phyloP scores from a whole-genome alignment of 2,797 vertebrate species.

The Rhodeus uyekii region DNA sequence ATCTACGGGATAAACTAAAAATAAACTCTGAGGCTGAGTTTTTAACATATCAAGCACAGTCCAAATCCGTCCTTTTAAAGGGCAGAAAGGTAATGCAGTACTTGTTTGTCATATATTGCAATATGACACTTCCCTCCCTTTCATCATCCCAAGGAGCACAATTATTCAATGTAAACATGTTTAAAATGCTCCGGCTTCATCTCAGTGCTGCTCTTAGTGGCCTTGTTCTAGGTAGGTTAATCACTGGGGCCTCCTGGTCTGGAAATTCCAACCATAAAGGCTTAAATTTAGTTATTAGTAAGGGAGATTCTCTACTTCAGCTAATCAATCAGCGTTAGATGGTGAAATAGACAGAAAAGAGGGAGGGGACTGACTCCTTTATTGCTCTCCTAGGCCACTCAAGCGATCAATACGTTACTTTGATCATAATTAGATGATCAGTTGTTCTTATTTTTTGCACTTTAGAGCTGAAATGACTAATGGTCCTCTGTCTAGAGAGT shows the following conservation, averaged over 20 bases:
- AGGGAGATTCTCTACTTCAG: constrained; percentile 72
- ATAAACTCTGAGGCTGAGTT: neutral
- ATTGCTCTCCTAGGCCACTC: constrained; percentile 31
- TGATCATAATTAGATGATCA: constrained; percentile 52
- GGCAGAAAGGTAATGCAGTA: neutral
- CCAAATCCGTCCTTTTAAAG: neutral
- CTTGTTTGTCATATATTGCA: neutral
- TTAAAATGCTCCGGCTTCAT: constrained; percentile 63
- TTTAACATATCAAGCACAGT: neutral
- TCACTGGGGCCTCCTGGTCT: constrained; percentile 66
- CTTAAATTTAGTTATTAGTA: constrained; percentile 68
- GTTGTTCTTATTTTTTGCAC: constrained; percentile 7
- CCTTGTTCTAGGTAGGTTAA: constrained; percentile 77
- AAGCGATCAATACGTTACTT: constrained; percentile 45
- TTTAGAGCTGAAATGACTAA: constrained; percentile 40
- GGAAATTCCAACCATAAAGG: constrained; percentile 60
- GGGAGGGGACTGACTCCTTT: constrained; percentile 11
- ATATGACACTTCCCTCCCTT: constrained; percentile 24
- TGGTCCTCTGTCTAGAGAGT: constrained; percentile 16
- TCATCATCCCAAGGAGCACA: constrained; percentile 11
- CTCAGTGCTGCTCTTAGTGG: constrained; percentile 69
- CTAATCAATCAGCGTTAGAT: constrained; percentile 72
- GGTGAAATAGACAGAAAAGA: constrained; percentile 36
- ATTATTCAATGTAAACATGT: constrained; percentile 26
- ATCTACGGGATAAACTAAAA: neutral